Conservation (phyloP, 2,113 vertebrate genomes). For the Strix aluco region DNA sequence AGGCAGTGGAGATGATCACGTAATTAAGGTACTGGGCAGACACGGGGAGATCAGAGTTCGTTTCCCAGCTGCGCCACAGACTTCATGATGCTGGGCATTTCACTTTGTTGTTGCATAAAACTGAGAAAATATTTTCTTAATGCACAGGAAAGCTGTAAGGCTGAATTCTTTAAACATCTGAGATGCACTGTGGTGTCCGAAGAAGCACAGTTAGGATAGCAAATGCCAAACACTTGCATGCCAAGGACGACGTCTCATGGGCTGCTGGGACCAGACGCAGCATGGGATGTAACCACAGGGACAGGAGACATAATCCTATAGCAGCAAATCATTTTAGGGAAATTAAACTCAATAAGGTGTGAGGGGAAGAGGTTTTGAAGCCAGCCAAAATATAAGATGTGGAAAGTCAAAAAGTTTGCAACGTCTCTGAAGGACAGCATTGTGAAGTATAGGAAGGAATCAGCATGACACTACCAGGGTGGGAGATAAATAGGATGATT, state of each 20-base stretch:
- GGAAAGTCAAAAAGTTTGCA: background rate
- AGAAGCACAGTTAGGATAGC: background rate
- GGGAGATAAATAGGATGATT: background rate
- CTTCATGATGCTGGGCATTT: background rate
- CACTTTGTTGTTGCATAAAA: background rate
- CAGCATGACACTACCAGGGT: background rate
- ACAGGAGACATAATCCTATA: background rate
- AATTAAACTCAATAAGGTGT: background rate
- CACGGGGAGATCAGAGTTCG: background rate
- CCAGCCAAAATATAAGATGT: background rate
- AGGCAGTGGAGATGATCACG: background rate
- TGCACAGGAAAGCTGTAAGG: background rate
- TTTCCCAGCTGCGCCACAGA: background rate
- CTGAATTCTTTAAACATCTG: background rate
- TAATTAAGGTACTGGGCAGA: conserved; percentile 21
- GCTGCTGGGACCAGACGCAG: background rate
- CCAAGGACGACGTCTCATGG: background rate
- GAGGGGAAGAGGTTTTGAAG: background rate
- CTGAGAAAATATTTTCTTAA: background rate
- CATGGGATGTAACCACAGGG: background rate
- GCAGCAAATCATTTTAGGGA: background rate
- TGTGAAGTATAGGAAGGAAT: background rate
- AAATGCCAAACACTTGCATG: background rate
- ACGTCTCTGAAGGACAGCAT: background rate
- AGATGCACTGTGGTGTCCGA: background rate